Base-by-base conservation (phyloP, 2,888 invertebrate species). In the Leucophenga maculata region DNA sequence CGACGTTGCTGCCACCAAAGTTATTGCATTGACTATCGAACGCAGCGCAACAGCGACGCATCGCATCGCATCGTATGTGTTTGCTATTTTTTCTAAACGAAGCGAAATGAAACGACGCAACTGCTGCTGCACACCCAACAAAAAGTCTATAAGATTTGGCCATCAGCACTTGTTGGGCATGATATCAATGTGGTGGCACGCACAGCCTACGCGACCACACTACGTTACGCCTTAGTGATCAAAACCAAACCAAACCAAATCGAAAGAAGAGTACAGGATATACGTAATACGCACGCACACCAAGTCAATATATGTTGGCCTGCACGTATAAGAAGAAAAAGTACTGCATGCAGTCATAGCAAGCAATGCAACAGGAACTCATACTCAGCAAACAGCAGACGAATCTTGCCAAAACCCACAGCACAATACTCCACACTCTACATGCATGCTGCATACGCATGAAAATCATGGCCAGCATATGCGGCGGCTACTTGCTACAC, bases 401-500 rank as follows among this genome's bases (percentile, higher is more conserved):
- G 16, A 20, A 50, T 65, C 20, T 46, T 16, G 48, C 64, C 22
- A 8, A 22, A 73, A 71, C 74, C 72, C 72, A 69, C 74, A 70
- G 59, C 59, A 64, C 50, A 8, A 44, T 20, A 65, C 26, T 26
- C 2, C 26, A 26, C 26, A n/a, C n/a, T n/a, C n/a, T n/a, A n/a
- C n/a, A n/a, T 26, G 26, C 4, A 26, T 26, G 26, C 68, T 18
- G 69, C 31, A 62, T 18, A 18, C 50, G 50, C 50, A 18, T 18
- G 50, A n/a, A 50, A 50, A 50, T 50, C 50, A 50, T 50, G n/a
- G 50, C 50, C 50, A 50, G 18, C n/a, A 18, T n/a, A 50, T n/a
- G 13, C 77, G 78, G 79, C 77, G 79, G 81, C 81, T 81, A 81
- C 80, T 81, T 81, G 81, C 80, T 81, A 78, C 81, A 82, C 81